Conservation (phyloP, 1,140 invertebrate species). For the Physella acuta region DNA sequence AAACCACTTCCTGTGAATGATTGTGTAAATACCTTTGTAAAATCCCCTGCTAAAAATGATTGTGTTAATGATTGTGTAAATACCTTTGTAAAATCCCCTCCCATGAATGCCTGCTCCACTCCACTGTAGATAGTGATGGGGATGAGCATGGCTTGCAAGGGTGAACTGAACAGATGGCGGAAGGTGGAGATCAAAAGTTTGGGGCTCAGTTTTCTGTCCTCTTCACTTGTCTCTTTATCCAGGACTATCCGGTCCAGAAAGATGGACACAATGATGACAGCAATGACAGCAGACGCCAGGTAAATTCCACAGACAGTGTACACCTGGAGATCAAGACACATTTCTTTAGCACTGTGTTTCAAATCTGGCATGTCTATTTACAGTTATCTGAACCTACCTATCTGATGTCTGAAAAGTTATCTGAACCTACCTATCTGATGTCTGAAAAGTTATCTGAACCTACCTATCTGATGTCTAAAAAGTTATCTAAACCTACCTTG, state of each 20-base stretch:
- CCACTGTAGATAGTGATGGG: slow-evolving; percentile 95
- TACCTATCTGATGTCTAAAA: too few species aligned
- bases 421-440: too few species aligned
- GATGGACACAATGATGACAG: slow-evolving; percentile 80
- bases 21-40: too few species aligned
- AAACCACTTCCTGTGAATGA: too few species aligned
- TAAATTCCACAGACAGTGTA: slow-evolving; percentile 84
- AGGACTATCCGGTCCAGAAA: slow-evolving; percentile 74
- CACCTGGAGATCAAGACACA: slow-evolving; percentile 54
- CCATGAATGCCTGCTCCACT: slow-evolving; percentile 94
- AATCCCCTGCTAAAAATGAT: too few species aligned
- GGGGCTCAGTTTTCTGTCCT: slow-evolving; percentile 51
- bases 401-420: too few species aligned
- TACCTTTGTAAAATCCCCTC: slow-evolving; percentile 90
- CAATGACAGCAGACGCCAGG: slow-evolving; percentile 81
- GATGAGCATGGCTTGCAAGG: slow-evolving; percentile 84
- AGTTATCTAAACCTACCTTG: too few species aligned
- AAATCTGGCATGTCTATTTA: background rate
- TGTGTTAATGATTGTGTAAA: too few species aligned
- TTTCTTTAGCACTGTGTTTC: background rate
- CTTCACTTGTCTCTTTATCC: slow-evolving; percentile 39
- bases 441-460: too few species aligned
- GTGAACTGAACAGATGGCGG: slow-evolving; percentile 75
- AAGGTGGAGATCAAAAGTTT: slow-evolving; percentile 85
- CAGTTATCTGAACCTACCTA: background rate